Percentiles rank a stretch among this genome's conserved stretches.
Evolutionary conservation across 1,140 invertebrate genomes (phyloP).

Genomic region (Bombus superbus): DNA sequence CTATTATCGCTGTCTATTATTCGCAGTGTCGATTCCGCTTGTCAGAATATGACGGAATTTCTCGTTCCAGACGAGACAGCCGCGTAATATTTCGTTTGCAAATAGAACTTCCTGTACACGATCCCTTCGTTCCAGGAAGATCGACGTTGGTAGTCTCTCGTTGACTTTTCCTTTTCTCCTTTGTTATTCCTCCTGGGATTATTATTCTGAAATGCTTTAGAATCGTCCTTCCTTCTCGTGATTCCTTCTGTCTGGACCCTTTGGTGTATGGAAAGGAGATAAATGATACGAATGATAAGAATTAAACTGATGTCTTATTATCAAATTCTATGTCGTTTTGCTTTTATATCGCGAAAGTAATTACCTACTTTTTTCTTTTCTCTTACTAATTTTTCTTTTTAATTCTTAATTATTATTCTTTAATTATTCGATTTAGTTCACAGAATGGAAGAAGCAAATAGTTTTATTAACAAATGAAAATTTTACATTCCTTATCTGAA

Average conservation of each 20-base stretch:
- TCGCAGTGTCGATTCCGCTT: constrained; percentile 9
- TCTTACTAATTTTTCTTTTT: background rate
- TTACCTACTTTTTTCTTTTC: background rate
- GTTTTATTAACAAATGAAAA: too few species aligned
- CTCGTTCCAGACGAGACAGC: background rate
- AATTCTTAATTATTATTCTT: background rate
- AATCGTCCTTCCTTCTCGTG: background rate
- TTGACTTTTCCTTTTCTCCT: background rate
- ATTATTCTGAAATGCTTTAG: background rate
- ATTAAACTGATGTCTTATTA: background rate
- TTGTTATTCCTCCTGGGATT: background rate
- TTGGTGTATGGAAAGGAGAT: background rate
- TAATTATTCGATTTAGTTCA: too few species aligned
- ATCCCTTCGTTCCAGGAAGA: background rate
- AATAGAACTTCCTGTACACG: constrained; percentile 5
- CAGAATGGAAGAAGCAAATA: too few species aligned
- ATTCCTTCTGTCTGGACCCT: background rate
- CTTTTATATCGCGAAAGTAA: background rate
- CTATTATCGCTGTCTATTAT: constrained; percentile 1
- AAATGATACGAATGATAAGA: background rate
- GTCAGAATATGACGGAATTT: background rate
- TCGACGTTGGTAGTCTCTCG: background rate
- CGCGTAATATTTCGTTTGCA: constrained; percentile 8
- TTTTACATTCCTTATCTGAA: too few species aligned
- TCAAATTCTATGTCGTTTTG: background rate